Evolutionary conservation across 2,113 vertebrate genomes (phyloP).

Genomic region (Calidris pygmaea): DNA sequence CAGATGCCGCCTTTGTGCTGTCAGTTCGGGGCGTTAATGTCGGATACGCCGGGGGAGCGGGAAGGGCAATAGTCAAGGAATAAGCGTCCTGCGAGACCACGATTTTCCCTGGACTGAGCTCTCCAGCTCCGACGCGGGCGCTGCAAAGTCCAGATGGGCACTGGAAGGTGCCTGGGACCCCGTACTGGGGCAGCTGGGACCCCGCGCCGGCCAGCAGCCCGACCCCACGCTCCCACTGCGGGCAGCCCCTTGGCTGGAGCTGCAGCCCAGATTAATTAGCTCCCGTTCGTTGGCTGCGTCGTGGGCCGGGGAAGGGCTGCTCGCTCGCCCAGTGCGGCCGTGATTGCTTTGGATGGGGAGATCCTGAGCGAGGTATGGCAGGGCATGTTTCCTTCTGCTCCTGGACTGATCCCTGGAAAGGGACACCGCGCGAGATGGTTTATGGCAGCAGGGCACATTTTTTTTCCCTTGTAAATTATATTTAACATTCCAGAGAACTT

Average conservation of each 20-base stretch:
- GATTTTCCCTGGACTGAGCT: background rate
- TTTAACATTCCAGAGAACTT: constrained; percentile 81
- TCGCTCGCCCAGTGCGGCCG: rapidly evolving
- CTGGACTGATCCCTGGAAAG: background rate
- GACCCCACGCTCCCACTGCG: rapidly evolving
- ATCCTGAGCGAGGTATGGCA: background rate
- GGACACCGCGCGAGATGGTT: background rate
- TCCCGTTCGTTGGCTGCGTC: background rate
- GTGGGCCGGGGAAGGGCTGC: background rate
- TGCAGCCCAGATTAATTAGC: constrained; percentile 4
- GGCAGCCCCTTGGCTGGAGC: background rate
- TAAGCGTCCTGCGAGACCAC: background rate
- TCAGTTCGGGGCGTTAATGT: constrained; percentile 38
- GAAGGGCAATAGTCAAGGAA: constrained; percentile 43
- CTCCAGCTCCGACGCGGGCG: background rate
- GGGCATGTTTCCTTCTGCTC: background rate
- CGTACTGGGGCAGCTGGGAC: background rate
- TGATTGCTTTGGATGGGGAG: background rate
- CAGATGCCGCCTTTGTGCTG: constrained; percentile 68
- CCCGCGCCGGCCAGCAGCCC: rapidly evolving
- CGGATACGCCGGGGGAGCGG: constrained; percentile 1
- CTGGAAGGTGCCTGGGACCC: constrained; percentile 18
- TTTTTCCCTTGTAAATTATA: constrained; percentile 73
- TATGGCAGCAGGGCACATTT: constrained; percentile 40
- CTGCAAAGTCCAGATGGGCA: constrained; percentile 19